Evolutionary conservation across 2,888 invertebrate species (phyloP), one percentile per base, ranked within the genome.

Genomic region (Stegana nigrithorax): DNA sequence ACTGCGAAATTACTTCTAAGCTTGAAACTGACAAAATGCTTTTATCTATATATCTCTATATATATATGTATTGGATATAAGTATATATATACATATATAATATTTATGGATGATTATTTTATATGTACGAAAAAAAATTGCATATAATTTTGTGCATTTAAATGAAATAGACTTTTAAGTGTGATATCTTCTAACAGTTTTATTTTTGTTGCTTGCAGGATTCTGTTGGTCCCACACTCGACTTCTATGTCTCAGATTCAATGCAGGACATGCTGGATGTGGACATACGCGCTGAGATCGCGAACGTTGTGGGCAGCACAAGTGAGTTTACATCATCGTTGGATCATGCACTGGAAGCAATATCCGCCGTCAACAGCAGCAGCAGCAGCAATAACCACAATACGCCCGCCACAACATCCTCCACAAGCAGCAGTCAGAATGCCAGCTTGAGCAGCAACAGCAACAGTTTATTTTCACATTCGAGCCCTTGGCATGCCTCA

Each of bases 201-300:
- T 45, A 26, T 39, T 21, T 63, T 57, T 67, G 4, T 68, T 76
- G 69, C 62, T 86, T 86, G 27, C 81, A 89, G 89, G 87, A 87
- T 83, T 87, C 88, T 81, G 87, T 87, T 72, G 88, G 88, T 75
- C 85, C 84, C 8, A 89, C 89, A 84, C 87, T 90, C 86, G 90
- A 90, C 83, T 87, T 90, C 67, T 90, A 89, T 75, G 89, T 90
- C 81, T 89, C 90, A 29, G 90, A 90, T 82, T 93, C 94, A 57
- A 89, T 95, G 79, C 94, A 95, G 84, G 95, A 96, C 81, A 94
- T 95, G 92, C 89, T 96, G 69, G 95, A 95, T 81, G 92, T 93
- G 84, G 96, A 95, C 82, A 94, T 96, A 67, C 93, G 94, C 82
- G 90, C 91, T 70, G 94, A 94, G 86, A 93, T 94, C 73, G 94